Percentiles rank a stretch among this genome's conserved stretches.
phyloP scores from a whole-genome alignment of 2,888 invertebrate species.

The Meliscaeva auricollis region DNA sequence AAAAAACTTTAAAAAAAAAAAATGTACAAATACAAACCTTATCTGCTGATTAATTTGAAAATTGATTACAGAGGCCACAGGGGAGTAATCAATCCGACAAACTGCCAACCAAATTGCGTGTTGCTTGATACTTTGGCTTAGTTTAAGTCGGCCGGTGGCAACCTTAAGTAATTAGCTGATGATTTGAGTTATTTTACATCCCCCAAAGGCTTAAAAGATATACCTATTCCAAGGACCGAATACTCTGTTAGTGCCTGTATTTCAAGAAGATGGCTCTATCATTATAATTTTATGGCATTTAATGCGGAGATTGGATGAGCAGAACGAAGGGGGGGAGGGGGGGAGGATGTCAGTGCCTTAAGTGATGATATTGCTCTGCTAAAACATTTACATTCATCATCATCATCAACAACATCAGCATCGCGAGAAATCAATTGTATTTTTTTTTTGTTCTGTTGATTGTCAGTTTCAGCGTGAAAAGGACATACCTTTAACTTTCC shows the following conservation, averaged over 20 bases:
- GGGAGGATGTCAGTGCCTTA: slow-evolving; percentile 18
- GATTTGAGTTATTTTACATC: slow-evolving; percentile 46
- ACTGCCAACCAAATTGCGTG: slow-evolving; percentile 67
- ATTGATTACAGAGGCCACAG: slow-evolving; percentile 65
- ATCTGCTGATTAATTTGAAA: slow-evolving; percentile 64
- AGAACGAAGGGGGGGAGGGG: neutral
- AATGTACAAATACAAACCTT: slow-evolving; percentile 1
- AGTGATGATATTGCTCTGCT: slow-evolving; percentile 43
- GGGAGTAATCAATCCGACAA: slow-evolving; percentile 64
- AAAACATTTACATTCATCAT: slow-evolving; percentile 59
- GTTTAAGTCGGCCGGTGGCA: slow-evolving; percentile 25
- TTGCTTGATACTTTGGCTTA: slow-evolving; percentile 54
- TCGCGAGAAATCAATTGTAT: slow-evolving; percentile 61
- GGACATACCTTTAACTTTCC: neutral
- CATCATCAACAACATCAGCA: slow-evolving; percentile 53
- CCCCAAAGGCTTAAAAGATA: slow-evolving; percentile 16
- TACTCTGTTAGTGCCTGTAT: slow-evolving; percentile 3
- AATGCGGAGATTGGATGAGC: neutral
- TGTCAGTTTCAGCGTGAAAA: neutral
- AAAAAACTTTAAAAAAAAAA: neutral
- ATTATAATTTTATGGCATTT: slow-evolving; percentile 11
- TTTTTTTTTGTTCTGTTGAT: neutral
- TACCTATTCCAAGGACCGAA: neutral
- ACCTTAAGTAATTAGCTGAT: slow-evolving; percentile 64
- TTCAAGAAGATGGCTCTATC: slow-evolving; percentile 16